Evolutionary conservation across 2,797 vertebrate genomes (phyloP), one percentile per base, ranked within the genome.

Genomic region (Pelochelys cantorii): DNA sequence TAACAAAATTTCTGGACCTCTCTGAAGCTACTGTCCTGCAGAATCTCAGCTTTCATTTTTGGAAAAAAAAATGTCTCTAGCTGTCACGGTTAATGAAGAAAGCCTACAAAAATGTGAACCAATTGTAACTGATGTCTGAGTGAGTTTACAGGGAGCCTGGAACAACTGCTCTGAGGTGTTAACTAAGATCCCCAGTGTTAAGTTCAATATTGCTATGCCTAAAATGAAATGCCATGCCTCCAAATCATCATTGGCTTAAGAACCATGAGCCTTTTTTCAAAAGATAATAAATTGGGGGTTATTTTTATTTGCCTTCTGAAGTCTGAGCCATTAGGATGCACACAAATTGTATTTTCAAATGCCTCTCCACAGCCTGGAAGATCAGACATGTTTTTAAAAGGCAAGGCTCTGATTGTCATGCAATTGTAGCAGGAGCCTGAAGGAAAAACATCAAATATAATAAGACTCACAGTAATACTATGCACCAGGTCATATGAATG

Each of bases 1-100:
- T 31, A 53, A 83, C 31, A 54, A 68, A 22, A 83, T 90, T 86
- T 48, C 37, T 89, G 17, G 9, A 86, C 25, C 13, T 86, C 17
- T 68, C n/a, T 77, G 90, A 79, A 60, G 20, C 8, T 84, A 75
- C 25, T 60, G 4, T 57, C 88, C 94, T 80, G 62, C 31, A 86
- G 84, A 92, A 88, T 82, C 25, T 79, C 31, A 2, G 11, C 37
- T 83, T 84, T 79, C 53, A 60, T 60, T 60, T 54, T 54, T 54
- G 53, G 4, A 27, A 27, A 60, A 60, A 59, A 27, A 1, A 78
- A 87, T 68, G 22, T 31, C 53, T 86, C 55, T 55, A 59, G 37
- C 23, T 57, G 77, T 6, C 52, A 0, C 60, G 14, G 86, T 54
- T 54, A 15, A 48, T 15, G 14, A 54, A 54, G 53, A 54, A 54